phyloP scores from a whole-genome alignment of 2,113 vertebrate genomes.

The Theristicus caerulescens region DNA sequence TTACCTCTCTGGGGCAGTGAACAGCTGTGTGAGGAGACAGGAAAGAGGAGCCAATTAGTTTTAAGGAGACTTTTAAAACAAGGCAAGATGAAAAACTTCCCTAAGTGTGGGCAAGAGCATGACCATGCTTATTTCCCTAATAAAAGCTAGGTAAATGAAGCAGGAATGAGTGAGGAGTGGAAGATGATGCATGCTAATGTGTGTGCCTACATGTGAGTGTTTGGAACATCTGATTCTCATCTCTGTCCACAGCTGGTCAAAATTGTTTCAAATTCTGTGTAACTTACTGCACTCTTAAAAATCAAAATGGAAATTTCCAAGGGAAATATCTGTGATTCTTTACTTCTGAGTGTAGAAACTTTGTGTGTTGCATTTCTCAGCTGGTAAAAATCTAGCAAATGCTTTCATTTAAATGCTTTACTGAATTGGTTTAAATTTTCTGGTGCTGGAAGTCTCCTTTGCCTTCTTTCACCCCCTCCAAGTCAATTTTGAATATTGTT shows the following conservation, averaged over 20 bases:
- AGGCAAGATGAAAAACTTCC: background rate
- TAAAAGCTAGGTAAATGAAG: background rate
- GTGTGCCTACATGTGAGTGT: background rate
- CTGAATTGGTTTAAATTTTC: background rate
- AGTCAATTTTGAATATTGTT: background rate
- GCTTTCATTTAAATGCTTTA: background rate
- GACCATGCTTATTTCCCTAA: background rate
- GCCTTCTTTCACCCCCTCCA: background rate
- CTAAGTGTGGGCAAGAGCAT: background rate
- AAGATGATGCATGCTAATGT: rapidly evolving
- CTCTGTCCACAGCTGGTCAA: background rate
- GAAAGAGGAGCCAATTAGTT: background rate
- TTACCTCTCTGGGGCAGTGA: background rate
- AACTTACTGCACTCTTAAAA: background rate
- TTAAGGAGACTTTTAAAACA: background rate
- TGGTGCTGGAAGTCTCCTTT: background rate
- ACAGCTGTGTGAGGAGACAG: background rate
- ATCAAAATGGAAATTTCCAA: background rate
- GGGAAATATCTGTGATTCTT: background rate
- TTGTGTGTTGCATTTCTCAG: background rate
- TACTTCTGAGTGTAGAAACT: background rate
- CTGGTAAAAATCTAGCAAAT: rapidly evolving
- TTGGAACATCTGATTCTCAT: background rate
- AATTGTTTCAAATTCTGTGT: background rate
- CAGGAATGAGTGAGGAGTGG: background rate